phyloP scores from a whole-genome alignment of 2,797 vertebrate genomes.

The Cephalopachus bancanus region DNA sequence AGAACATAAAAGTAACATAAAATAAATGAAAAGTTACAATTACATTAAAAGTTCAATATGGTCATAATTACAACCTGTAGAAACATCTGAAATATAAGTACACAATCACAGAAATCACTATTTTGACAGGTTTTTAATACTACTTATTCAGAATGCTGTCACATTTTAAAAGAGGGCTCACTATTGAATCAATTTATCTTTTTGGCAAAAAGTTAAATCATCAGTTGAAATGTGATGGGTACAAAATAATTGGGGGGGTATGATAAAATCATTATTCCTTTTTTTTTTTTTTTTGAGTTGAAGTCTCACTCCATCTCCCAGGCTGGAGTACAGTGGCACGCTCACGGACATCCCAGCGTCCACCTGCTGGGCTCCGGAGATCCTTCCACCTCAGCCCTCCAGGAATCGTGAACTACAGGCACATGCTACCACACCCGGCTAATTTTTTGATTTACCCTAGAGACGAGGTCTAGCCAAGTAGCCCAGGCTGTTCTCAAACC shows the following conservation, averaged over 20 bases:
- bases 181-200: constrained; percentile 20
- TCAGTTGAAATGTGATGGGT: neutral
- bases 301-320: too few species aligned
- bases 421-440: too few species aligned
- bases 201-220: constrained; percentile 51
- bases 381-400: too few species aligned
- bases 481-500: too few species aligned
- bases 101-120: neutral
- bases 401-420: too few species aligned
- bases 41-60: constrained; percentile 35
- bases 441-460: too few species aligned
- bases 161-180: neutral
- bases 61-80: neutral
- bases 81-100: neutral
- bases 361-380: too few species aligned
- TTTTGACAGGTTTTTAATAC: constrained; percentile 30
- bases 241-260: constrained; percentile 8
- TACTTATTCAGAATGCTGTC: neutral
- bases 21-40: constrained; percentile 22
- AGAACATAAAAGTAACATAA: neutral
- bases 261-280: constrained; percentile 13
- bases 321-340: too few species aligned
- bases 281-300: too few species aligned
- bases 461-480: too few species aligned
- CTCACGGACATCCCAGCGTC: too few species aligned